Evolutionary conservation across 2,797 vertebrate genomes (phyloP), one percentile per base, ranked within the genome.

Genomic region (Pangasius mekongensis): DNA sequence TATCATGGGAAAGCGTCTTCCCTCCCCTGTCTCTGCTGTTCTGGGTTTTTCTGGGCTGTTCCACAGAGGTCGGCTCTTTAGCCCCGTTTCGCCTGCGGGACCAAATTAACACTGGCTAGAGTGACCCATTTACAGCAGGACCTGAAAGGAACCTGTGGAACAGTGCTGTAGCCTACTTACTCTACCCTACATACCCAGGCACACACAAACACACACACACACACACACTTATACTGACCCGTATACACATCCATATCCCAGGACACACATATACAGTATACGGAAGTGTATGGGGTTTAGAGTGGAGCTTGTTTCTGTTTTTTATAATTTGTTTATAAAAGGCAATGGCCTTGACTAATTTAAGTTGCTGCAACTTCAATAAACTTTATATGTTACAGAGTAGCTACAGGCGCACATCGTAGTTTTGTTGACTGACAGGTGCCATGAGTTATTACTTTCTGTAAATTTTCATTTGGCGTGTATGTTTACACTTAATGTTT

Each of bases 161-260:
- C 86, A 84, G 90, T 88, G 92, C 89, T 94, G 92, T 95, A 95
- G 95, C 95, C 95, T 96, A 96, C 93, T 96, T 96, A 94, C 93
- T 49, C 87, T 94, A 95, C 91, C 94, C 95, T 95, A 95, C 94
- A 94, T 91, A 93, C 93, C 85, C 92, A 87, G 71, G 33, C 33
- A 7, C 77, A 69, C 69, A 22, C 83, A 58, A 83, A 69, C 39
- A 43, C n/a, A 58, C 77, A 83, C 27, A 67, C 27, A 67, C 76
- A 36, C 84, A 56, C 66, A 66, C 76, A n/a, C 27, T 56, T 58
- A n/a, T 52, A 47, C 20, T 52, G 27, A 58, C 30, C 39, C 8
- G 71, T 84, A 82, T 11, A 3, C 67, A 64, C 66, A 22, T 36
- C 13, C 2, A n/a, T 30, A 66, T 66, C 56, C 56, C 27, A 52